A percentile compares a stretch with the other conserved stretches of the same genome.
phyloP scores from a whole-genome alignment of 2,797 vertebrate species.

The Galago senegalensis region DNA sequence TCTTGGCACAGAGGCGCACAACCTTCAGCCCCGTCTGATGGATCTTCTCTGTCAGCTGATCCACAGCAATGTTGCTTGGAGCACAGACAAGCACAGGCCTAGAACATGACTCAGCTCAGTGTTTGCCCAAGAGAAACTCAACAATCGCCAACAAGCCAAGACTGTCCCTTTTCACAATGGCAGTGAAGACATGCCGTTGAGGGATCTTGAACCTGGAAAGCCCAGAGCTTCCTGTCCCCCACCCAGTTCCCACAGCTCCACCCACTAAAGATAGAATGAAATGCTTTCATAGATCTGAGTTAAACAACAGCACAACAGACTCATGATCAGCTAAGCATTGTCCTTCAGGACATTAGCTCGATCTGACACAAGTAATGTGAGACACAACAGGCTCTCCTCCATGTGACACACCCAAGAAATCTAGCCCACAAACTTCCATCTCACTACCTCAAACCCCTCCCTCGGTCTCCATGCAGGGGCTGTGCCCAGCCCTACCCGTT shows the following conservation, averaged over 20 bases:
- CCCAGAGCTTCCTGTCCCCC: neutral
- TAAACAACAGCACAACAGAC: neutral
- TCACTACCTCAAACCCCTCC: neutral
- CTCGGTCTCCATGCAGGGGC: accelerated
- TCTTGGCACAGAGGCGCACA: constrained; percentile 98
- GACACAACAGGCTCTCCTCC: no score
- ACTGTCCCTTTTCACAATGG: neutral
- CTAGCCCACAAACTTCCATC: neutral
- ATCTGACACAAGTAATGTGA: neutral
- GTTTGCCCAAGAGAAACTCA: neutral
- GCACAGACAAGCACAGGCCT: constrained; percentile 99
- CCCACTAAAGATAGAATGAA: accelerated
- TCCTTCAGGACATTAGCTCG: neutral
- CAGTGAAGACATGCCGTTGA: neutral
- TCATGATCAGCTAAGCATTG: accelerated
- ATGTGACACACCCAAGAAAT: neutral
- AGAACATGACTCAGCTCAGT: neutral
- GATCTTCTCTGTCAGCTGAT: constrained; percentile 99
- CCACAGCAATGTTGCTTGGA: constrained; percentile 98
- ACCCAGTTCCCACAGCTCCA: neutral
- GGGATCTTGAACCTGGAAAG: neutral
- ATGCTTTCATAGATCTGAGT: no score
- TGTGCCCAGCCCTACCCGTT: constrained; percentile 92
- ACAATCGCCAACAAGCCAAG: neutral
- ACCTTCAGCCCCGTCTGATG: constrained; percentile 98